Evolutionary conservation across 1,140 invertebrate species (phyloP).

Genomic region (Drosophila ironensis): DNA sequence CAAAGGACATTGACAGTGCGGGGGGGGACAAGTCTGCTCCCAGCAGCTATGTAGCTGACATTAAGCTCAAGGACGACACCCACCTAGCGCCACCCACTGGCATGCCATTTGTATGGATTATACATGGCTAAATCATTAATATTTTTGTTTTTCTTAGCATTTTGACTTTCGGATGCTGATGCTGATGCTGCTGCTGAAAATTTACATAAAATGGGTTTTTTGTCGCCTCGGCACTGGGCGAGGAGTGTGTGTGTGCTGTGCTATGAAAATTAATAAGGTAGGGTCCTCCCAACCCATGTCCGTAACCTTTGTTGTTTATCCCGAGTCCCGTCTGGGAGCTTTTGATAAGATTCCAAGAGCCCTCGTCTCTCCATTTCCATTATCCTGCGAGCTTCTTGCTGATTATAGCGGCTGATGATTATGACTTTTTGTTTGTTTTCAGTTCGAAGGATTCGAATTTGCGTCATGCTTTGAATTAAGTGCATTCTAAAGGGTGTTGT

Average conservation of each 20-base stretch:
- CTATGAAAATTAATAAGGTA: conserved; percentile 64
- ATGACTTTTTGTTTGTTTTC: conserved; percentile 32
- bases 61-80: conserved; percentile 35
- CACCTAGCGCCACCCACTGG: neutral
- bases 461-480: neutral
- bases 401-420: conserved; percentile 6
- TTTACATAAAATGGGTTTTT: conserved; percentile 69
- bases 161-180: conserved; percentile 49
- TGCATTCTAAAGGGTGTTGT: conserved; percentile 1
- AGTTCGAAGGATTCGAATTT: conserved; percentile 5
- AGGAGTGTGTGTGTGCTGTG: neutral
- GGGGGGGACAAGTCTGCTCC: conserved; percentile 39
- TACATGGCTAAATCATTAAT: conserved; percentile 71
- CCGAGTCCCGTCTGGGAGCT: conserved; percentile 12
- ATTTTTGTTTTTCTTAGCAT: conserved; percentile 71
- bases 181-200: conserved; percentile 21
- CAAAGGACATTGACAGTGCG: conserved; percentile 36
- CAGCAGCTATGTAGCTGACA: conserved; percentile 39
- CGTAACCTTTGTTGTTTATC: conserved; percentile 20
- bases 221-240: conserved; percentile 20
- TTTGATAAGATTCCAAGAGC: conserved; percentile 46
- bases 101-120: conserved; percentile 73
- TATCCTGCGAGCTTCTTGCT: neutral
- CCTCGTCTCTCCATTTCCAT: neutral
- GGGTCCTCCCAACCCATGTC: neutral